Conservation (phyloP, 2,113 vertebrate genomes). For the Megalops atlanticus region DNA sequence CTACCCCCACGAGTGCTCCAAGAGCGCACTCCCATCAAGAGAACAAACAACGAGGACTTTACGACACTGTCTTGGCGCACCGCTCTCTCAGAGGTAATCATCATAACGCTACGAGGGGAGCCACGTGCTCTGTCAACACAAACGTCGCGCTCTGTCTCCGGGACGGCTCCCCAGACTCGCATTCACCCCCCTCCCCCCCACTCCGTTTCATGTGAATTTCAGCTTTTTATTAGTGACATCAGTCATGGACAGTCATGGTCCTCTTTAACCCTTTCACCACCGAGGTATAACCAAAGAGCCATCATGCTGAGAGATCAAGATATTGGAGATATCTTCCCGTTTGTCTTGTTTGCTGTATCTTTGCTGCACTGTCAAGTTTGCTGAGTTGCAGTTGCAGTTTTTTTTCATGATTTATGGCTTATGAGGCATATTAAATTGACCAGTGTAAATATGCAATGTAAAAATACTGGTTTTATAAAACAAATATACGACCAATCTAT, state of each 20-base stretch:
- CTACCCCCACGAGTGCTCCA: too few relatives aligned
- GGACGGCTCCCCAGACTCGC: not conserved
- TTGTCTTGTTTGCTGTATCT: not conserved
- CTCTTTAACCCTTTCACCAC: not conserved
- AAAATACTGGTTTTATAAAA: not conserved
- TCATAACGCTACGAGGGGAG: not conserved
- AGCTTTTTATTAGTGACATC: constrained; percentile 24
- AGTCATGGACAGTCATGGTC: constrained; percentile 16
- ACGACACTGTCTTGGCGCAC: not conserved
- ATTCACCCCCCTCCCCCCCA: not conserved
- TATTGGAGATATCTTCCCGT: not conserved
- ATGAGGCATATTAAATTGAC: not conserved
- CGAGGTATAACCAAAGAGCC: not conserved
- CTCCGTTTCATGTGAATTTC: constrained; percentile 20
- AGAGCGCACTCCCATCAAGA: not conserved
- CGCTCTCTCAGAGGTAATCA: constrained; percentile 5
- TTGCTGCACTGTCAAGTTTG: not conserved
- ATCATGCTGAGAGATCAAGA: not conserved
- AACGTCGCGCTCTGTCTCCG: constrained; percentile 16
- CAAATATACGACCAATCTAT: not conserved
- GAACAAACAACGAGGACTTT: not conserved
- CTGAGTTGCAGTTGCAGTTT: constrained; percentile 1
- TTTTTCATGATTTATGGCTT: not conserved
- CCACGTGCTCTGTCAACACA: not conserved
- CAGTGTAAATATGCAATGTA: not conserved